Conservation (phyloP, 2,888 invertebrate genomes). For the Epirrhoe tristata region DNA sequence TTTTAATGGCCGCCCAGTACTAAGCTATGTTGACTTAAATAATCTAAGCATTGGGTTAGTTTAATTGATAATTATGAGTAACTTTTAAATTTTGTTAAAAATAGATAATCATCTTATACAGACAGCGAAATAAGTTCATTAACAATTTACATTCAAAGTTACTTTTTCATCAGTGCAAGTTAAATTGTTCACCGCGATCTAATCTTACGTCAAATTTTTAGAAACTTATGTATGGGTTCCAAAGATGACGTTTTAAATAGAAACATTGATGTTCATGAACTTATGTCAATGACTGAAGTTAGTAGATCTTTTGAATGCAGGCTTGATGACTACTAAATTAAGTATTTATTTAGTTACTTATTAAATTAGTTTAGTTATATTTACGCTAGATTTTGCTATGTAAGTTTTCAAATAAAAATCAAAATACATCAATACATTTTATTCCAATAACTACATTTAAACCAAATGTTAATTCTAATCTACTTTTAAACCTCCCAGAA, state of each 20-base stretch:
- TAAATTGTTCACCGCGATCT: no score
- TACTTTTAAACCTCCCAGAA: constrained; percentile 61
- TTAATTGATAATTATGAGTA: not conserved
- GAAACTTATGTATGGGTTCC: no score
- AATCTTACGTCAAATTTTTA: no score
- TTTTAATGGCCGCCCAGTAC: not conserved
- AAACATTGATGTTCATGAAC: no score
- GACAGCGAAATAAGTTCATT: no score
- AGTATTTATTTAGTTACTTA: constrained; percentile 27
- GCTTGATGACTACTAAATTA: constrained; percentile 11
- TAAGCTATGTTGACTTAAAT: not conserved
- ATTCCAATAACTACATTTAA: constrained; percentile 44
- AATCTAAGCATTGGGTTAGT: not conserved
- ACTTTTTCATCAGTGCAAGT: no score
- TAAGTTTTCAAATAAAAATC: constrained; percentile 31
- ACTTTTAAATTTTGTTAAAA: no score
- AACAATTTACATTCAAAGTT: no score
- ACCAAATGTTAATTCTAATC: constrained; percentile 38
- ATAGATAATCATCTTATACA: no score
- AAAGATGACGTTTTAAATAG: no score
- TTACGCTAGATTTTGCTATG: constrained; percentile 23
- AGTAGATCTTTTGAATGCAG: not conserved
- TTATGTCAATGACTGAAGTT: no score
- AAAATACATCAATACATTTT: constrained; percentile 34
- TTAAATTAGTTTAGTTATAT: constrained; percentile 19